Conservation (phyloP, 1,140 invertebrate genomes). For the Chionoecetes opilio region DNA sequence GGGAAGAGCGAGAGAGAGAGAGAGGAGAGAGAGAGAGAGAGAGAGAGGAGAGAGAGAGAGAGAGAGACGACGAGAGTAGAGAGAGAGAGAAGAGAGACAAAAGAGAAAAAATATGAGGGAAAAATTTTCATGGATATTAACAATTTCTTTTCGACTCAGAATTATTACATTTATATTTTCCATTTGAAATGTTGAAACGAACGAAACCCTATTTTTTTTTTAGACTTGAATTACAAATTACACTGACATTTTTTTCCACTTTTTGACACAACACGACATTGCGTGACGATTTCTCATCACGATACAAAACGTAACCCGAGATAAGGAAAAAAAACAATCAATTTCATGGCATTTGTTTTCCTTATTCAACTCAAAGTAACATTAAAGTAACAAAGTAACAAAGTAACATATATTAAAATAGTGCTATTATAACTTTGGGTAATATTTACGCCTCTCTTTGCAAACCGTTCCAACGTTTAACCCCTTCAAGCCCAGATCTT, state of each 20-base stretch:
- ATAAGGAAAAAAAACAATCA: no score
- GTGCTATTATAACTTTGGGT: no score
- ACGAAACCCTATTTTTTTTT: neutral
- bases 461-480: no score
- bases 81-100: no score
- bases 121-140: neutral
- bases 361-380: no score
- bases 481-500: no score
- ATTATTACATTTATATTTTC: neutral
- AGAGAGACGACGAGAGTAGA: conserved; percentile 40
- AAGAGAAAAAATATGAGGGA: no score
- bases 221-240: neutral
- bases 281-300: neutral
- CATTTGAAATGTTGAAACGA: neutral
- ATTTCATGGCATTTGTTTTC: no score
- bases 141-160: neutral
- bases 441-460: no score
- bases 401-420: no score
- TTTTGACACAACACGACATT: neutral
- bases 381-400: no score
- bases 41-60: neutral
- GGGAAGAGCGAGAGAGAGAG: neutral
- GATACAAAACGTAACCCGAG: neutral
- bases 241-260: neutral
- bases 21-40: neutral